Evolutionary conservation across 2,113 vertebrate genomes (phyloP).

Genomic region (Aphyosemion australe): DNA sequence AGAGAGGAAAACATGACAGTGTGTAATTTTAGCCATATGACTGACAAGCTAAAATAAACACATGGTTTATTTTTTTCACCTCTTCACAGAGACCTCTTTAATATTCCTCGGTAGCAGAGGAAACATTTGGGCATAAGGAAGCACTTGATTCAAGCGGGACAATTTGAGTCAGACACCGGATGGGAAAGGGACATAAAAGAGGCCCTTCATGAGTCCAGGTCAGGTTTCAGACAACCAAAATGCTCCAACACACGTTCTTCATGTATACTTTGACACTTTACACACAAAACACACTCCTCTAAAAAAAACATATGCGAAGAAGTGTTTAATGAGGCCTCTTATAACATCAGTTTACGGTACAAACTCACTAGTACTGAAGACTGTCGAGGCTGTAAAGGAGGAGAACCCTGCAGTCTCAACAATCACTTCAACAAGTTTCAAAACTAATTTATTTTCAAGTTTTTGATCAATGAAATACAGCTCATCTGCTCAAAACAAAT

Average conservation of each 20-base stretch:
- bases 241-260: slow-evolving; percentile 10
- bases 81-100: slow-evolving; percentile 41
- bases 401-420: too few species aligned
- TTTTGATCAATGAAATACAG: too few species aligned
- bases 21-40: slow-evolving; percentile 43
- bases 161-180: slow-evolving; percentile 61
- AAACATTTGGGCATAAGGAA: slow-evolving; percentile 76
- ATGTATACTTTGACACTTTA: neutral
- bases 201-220: slow-evolving; percentile 69
- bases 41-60: slow-evolving; percentile 36
- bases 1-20: slow-evolving; percentile 21
- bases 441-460: too few species aligned
- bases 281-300: slow-evolving; percentile 22
- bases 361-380: slow-evolving; percentile 60
- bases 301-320: slow-evolving; percentile 40
- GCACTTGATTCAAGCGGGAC: slow-evolving; percentile 63
- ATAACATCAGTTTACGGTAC: slow-evolving; percentile 22
- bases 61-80: neutral
- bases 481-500: too few species aligned
- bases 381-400: too few species aligned
- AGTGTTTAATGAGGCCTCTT: slow-evolving; percentile 39
- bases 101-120: slow-evolving; percentile 62
- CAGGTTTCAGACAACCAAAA: slow-evolving; percentile 60
- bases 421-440: too few species aligned
- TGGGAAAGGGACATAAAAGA: slow-evolving; percentile 68